These are phyloP conservation scores for Neodiprion lecontei DNA, from an alignment of 1,140 invertebrate genomes.

Conservation along the genomic window DNA sequence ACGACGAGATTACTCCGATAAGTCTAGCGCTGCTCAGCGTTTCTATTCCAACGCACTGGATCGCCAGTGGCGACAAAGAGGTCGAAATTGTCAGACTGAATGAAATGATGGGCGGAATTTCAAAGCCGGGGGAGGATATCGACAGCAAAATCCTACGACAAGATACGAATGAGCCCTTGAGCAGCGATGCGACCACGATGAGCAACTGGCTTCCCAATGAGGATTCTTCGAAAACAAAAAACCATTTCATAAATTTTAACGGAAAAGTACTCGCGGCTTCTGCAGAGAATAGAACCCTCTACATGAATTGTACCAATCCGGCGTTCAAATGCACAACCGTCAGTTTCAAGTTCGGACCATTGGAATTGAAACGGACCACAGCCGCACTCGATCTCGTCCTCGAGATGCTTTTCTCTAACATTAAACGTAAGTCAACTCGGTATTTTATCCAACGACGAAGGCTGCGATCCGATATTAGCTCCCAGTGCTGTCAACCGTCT, in stretches of 20 bases:
- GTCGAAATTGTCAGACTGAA: constrained; percentile 45
- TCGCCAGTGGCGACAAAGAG: constrained; percentile 14
- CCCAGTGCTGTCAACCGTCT: too few relatives aligned
- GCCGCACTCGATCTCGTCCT: constrained; percentile 41
- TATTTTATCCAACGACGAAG: neutral
- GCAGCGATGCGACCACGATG: neutral
- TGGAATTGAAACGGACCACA: constrained; percentile 33
- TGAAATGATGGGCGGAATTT: constrained; percentile 20
- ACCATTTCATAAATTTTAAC: neutral
- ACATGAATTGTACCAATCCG: constrained; percentile 44
- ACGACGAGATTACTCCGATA: constrained; percentile 54
- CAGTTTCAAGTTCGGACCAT: constrained; percentile 40
- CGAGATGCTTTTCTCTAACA: constrained; percentile 36
- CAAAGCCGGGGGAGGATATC: too few relatives aligned
- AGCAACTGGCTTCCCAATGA: neutral
- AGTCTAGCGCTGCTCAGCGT: constrained; percentile 42
- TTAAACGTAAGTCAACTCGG: constrained; percentile 36
- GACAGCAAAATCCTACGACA: too few relatives aligned
- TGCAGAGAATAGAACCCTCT: constrained; percentile 41
- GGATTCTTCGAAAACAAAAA: neutral
- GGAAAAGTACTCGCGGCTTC: neutral
- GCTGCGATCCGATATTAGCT: neutral
- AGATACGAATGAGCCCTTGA: neutral
- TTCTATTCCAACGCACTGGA: constrained; percentile 42
- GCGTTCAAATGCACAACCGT: constrained; percentile 37